A percentile compares a stretch with the other conserved stretches of the same genome.
phyloP scores from a whole-genome alignment of 30 jellyfish, hydroid and myxozoan genomes.

The Aurelia sp. region DNA sequence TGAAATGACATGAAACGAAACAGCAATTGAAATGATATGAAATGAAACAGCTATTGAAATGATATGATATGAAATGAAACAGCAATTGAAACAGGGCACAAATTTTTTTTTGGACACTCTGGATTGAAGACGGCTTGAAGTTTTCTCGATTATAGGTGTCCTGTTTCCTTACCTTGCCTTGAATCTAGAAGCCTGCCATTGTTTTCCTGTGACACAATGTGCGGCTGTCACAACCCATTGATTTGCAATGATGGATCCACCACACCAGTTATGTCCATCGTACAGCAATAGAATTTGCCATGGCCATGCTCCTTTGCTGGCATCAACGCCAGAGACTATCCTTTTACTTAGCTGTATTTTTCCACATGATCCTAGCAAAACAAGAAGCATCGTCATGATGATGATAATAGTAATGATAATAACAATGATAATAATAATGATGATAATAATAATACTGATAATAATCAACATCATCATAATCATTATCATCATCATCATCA shows the following conservation, averaged over 20 bases:
- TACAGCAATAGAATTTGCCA: slow-evolving; percentile 76
- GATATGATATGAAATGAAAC: no score
- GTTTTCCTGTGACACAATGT: slow-evolving; percentile 77
- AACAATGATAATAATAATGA: no score
- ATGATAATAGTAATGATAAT: no score
- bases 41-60: no score
- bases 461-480: background rate
- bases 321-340: slow-evolving; percentile 70
- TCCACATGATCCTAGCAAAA: no score
- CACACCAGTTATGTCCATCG: slow-evolving; percentile 69
- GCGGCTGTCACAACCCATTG: slow-evolving; percentile 87
- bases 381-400: no score
- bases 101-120: no score
- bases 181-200: slow-evolving; percentile 17
- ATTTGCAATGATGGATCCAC: slow-evolving; percentile 73
- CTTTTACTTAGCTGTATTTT: background rate
- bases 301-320: slow-evolving; percentile 81
- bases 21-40: no score
- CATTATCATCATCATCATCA: background rate
- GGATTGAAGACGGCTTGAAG: no score
- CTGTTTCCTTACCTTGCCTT: slow-evolving; percentile 8
- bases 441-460: no score
- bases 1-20: no score
- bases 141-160: background rate
- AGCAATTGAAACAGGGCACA: no score